Evolutionary conservation across 1,140 invertebrate genomes (phyloP).

Genomic region (Heterodera carotae): DNA sequence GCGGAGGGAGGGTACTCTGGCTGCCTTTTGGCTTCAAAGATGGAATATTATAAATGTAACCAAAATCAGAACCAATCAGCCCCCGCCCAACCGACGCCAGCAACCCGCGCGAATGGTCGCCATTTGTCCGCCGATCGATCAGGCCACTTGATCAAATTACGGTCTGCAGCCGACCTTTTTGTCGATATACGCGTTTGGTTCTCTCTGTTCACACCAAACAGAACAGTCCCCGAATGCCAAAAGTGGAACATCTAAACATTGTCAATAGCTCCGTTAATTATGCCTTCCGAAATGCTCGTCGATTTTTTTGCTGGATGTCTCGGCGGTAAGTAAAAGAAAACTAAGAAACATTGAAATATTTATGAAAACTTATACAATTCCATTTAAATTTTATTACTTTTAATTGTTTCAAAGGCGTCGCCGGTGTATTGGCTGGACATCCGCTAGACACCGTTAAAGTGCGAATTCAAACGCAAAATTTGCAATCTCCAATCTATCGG

Average conservation of each 20-base stretch:
- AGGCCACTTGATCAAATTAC: not conserved
- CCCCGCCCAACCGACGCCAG: not conserved
- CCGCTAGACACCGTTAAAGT: slow-evolving; percentile 79
- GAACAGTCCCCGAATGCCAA: slow-evolving; percentile 7
- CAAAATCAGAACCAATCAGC: not conserved
- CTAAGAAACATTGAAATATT: not conserved
- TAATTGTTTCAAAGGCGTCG: no score
- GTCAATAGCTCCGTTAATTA: not conserved
- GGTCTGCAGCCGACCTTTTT: not conserved
- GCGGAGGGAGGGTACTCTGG: no score
- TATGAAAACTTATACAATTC: not conserved
- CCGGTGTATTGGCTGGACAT: slow-evolving; percentile 87
- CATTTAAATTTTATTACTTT: slow-evolving; percentile 4
- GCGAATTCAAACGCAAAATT: slow-evolving; percentile 76
- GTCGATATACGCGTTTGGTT: not conserved
- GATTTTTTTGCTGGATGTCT: slow-evolving; percentile 44
- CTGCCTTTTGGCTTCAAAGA: not conserved
- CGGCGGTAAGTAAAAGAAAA: slow-evolving; percentile 29
- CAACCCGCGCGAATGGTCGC: not conserved
- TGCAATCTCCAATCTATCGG: slow-evolving; percentile 76
- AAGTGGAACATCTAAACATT: not conserved
- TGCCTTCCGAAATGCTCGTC: slow-evolving; percentile 35
- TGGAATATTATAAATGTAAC: not conserved
- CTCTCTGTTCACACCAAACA: not conserved
- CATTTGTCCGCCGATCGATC: not conserved